These are phyloP conservation scores for Drosophila funebris DNA, from an alignment of 1,140 invertebrate genomes.

Conservation along the genomic window DNA sequence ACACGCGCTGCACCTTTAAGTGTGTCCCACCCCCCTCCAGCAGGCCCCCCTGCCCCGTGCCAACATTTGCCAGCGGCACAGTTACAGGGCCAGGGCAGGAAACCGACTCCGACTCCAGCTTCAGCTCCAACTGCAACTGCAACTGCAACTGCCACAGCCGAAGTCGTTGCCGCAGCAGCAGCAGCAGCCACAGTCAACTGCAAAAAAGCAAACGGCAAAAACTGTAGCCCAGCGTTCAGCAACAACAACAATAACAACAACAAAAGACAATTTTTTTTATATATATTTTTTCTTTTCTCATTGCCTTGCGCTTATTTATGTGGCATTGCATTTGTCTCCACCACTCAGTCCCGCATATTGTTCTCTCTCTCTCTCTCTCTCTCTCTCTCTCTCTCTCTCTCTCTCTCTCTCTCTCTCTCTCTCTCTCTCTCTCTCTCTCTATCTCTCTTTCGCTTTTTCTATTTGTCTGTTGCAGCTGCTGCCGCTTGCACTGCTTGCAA, in stretches of 20 bases:
- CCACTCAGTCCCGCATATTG: neutral
- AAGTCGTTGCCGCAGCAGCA: constrained; percentile 6
- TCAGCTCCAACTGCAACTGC: constrained; percentile 23
- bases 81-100: constrained; percentile 42
- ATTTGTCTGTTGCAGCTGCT: constrained; percentile 11
- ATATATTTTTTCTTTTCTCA: constrained; percentile 3
- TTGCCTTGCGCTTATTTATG: constrained; percentile 76
- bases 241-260: constrained; percentile 52
- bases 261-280: constrained; percentile 70
- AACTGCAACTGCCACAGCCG: constrained; percentile 13
- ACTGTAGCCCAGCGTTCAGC: constrained; percentile 8
- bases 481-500: constrained; percentile 7
- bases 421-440: constrained; percentile 11
- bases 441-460: neutral
- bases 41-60: neutral
- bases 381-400: neutral
- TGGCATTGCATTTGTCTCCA: constrained; percentile 57
- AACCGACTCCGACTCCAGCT: constrained; percentile 35
- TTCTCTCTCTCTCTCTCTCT: neutral
- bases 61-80: constrained; percentile 12
- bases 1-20: constrained; percentile 81
- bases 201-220: constrained; percentile 36
- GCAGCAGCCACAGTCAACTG: constrained; percentile 28
- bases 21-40: constrained; percentile 41
- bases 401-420: constrained; percentile 1